Base-by-base conservation (phyloP, 2,797 vertebrate species). In the Sandelia bainsii region DNA sequence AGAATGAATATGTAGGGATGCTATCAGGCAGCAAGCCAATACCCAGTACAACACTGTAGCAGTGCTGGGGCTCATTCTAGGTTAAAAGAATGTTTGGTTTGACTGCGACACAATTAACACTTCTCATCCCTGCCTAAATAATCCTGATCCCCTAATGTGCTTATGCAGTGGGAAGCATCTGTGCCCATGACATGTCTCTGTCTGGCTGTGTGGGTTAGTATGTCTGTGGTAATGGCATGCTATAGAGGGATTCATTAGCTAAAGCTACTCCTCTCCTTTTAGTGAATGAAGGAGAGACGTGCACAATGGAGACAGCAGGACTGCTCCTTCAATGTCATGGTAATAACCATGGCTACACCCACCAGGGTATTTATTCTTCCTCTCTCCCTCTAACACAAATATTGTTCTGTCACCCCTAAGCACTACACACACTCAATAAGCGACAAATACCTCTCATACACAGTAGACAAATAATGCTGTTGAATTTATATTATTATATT, bases 321-420 rank as follows among this genome's bases (percentile, higher is more conserved):
- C 84, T 80, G 85, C 85, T 81, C 74, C 81, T 90, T 79, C 86
- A 88, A 85, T 81, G 92, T 93, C 92, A 93, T 84, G 84, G 80
- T 87, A 84, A 92, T 91, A 93, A 89, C 93, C 91, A 94, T 93
- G 89, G 90, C 88, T 94, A 93, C 91, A 91, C 90, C 88, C 91
- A 87, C 90, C 87, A 86, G 87, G 89, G 91, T 80, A 88, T 90
- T 91, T 83, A 83, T 73, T 89, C 87, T 88, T 87, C 80, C 88
- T 85, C 75, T 80, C 75, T 75, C 72, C 51, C 64, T 80, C 81
- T 53, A 76, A 85, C 66, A 86, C 73, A 87, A 87, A 90, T 85
- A 88, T 83, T 82, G 65, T 80, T 77, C 82, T 70, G 44, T 62
- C 76, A 79, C 67, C 72, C 72, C 48, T 68, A 54, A 84, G 83